These are phyloP conservation scores for Aphis craccivora DNA, from an alignment of 1,140 invertebrate species.

Conservation along the genomic window DNA sequence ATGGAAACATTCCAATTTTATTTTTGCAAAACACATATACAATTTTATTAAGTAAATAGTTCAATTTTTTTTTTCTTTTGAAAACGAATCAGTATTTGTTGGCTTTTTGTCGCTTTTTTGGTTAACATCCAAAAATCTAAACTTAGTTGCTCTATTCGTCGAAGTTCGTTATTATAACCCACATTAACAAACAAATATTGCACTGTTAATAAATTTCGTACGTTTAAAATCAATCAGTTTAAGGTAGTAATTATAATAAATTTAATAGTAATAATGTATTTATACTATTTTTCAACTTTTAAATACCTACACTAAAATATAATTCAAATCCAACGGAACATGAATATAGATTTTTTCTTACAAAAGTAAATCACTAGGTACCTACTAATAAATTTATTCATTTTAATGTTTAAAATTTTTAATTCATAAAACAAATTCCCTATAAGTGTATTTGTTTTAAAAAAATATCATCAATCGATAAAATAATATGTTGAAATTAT, in stretches of 20 bases:
- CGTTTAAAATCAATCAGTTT: neutral
- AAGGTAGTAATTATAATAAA: neutral
- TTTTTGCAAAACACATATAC: neutral
- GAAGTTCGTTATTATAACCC: neutral
- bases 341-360: neutral
- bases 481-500: too few relatives aligned
- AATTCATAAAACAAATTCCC: neutral
- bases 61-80: constrained; percentile 27
- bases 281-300: neutral
- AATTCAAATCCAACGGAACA: neutral
- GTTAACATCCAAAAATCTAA: constrained; percentile 9
- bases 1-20: constrained; percentile 33
- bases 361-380: neutral
- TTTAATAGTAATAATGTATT: neutral
- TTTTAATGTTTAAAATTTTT: neutral
- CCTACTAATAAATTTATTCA: neutral
- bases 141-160: neutral
- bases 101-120: constrained; percentile 36
- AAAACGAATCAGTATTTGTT: constrained; percentile 15
- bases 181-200: neutral
- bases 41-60: constrained; percentile 26
- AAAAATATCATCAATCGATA: neutral
- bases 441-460: neutral
- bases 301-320: neutral
- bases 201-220: neutral